phyloP scores from a whole-genome alignment of 2,888 invertebrate genomes.

The Blastobasis adustella region DNA sequence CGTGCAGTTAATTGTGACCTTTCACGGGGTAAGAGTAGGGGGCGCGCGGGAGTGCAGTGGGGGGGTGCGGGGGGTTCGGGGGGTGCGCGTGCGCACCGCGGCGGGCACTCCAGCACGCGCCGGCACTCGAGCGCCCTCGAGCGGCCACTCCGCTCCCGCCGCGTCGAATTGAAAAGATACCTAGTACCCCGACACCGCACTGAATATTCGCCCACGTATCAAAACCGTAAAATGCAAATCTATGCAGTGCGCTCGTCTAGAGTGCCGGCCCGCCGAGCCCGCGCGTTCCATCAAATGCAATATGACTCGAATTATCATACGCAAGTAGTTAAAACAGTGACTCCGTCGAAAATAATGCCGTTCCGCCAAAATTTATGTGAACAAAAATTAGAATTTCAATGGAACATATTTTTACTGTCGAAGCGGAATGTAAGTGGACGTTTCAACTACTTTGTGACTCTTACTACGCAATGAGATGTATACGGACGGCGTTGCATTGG shows the following conservation, averaged over 20 bases:
- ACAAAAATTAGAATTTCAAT: not conserved
- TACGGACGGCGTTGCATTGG: too few species aligned
- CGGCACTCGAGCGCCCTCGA: slow-evolving; percentile 59
- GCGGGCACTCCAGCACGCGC: slow-evolving; percentile 67
- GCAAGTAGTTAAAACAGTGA: slow-evolving; percentile 45
- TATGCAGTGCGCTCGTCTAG: slow-evolving; percentile 68
- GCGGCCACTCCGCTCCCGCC: slow-evolving; percentile 61
- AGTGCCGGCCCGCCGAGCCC: slow-evolving; percentile 43
- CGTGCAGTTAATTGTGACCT: slow-evolving; percentile 62
- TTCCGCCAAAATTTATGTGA: not conserved
- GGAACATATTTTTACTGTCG: too few species aligned
- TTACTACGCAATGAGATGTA: too few species aligned
- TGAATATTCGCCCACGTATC: slow-evolving; percentile 72
- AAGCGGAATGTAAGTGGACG: too few species aligned
- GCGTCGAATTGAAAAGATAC: slow-evolving; percentile 72
- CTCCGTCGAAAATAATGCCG: slow-evolving; percentile 28
- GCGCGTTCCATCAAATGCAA: slow-evolving; percentile 64
- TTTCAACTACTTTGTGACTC: too few species aligned
- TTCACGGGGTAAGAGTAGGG: slow-evolving; percentile 27
- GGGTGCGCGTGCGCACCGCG: slow-evolving; percentile 59
- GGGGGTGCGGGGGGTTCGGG: slow-evolving; percentile 16
- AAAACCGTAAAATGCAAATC: slow-evolving; percentile 74
- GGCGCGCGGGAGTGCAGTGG: slow-evolving; percentile 13
- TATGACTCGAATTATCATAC: slow-evolving; percentile 62
- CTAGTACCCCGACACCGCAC: slow-evolving; percentile 59